A percentile compares a stretch with the other conserved stretches of the same genome.
These are phyloP conservation scores for Delia radicum DNA, from an alignment of 1,140 invertebrate species.

Conservation along the genomic window DNA sequence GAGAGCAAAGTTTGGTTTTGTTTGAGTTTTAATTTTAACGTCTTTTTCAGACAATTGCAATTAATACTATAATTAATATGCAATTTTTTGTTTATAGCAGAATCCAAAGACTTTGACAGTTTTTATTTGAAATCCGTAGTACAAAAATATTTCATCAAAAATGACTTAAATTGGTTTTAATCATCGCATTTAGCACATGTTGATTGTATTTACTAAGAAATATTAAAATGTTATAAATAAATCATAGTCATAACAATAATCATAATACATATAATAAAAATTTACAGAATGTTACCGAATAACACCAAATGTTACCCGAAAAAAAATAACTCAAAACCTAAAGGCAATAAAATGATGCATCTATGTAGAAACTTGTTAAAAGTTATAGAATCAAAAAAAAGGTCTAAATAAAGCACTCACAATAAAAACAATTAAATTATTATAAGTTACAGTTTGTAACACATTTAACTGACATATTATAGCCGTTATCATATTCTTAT, in stretches of 20 bases:
- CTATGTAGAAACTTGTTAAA: neutral
- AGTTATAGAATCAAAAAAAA: neutral
- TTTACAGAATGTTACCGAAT: neutral
- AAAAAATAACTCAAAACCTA: neutral
- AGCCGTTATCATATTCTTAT: neutral
- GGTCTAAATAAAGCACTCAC: neutral
- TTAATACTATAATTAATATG: no score
- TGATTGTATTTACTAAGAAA: neutral
- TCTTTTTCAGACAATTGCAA: no score
- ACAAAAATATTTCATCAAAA: no score
- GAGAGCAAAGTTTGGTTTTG: no score
- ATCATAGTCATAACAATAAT: neutral
- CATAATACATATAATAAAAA: neutral
- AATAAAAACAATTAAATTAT: constrained; percentile 24
- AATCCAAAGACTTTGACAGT: no score
- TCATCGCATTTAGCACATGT: no score
- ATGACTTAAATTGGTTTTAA: no score
- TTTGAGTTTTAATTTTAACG: no score
- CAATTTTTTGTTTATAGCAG: no score
- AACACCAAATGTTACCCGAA: neutral
- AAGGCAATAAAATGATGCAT: neutral
- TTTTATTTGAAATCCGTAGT: no score
- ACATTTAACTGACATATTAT: constrained; percentile 21
- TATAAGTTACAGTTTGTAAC: constrained; percentile 8
- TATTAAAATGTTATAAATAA: neutral